Evolutionary conservation across 2,888 invertebrate genomes (phyloP).

Genomic region (Drosophila atroscutellata): DNA sequence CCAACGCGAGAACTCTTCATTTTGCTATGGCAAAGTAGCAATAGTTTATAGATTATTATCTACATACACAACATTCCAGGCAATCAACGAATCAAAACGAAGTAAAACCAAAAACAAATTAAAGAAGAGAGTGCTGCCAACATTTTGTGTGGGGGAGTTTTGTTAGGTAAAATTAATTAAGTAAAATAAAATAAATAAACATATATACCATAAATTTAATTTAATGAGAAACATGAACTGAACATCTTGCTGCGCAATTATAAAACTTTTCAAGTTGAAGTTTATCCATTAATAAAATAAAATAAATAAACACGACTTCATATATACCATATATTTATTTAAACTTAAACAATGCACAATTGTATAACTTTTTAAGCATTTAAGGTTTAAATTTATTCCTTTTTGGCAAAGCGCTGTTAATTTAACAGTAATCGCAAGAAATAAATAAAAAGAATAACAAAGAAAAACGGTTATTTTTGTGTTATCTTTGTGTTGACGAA

Average conservation of each 20-base stretch:
- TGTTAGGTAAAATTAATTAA: slow-evolving; percentile 4
- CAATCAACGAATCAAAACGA: slow-evolving; percentile 68
- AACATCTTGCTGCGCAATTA: not conserved
- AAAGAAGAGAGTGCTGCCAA: slow-evolving; percentile 17
- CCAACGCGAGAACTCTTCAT: not conserved
- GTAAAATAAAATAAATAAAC: not conserved
- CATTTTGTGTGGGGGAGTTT: slow-evolving; percentile 16
- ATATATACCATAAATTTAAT: not conserved
- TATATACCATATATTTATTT: not conserved
- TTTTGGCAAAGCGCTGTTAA: not conserved
- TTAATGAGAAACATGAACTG: not conserved
- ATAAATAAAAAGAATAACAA: not conserved
- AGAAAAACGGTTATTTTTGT: not conserved
- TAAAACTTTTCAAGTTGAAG: not conserved
- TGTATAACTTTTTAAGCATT: not conserved
- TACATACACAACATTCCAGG: slow-evolving; percentile 65
- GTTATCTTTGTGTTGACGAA: not conserved
- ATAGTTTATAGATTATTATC: slow-evolving; percentile 50
- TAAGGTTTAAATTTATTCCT: not conserved
- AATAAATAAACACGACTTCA: not conserved
- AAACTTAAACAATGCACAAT: not conserved
- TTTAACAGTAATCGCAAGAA: not conserved
- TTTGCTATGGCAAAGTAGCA: slow-evolving; percentile 15
- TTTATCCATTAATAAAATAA: not conserved
- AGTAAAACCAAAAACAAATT: slow-evolving; percentile 21